A percentile compares a stretch with the other conserved stretches of the same genome.
Evolutionary conservation across 2,113 vertebrate genomes (phyloP).

Genomic region (Gambusia affinis): DNA sequence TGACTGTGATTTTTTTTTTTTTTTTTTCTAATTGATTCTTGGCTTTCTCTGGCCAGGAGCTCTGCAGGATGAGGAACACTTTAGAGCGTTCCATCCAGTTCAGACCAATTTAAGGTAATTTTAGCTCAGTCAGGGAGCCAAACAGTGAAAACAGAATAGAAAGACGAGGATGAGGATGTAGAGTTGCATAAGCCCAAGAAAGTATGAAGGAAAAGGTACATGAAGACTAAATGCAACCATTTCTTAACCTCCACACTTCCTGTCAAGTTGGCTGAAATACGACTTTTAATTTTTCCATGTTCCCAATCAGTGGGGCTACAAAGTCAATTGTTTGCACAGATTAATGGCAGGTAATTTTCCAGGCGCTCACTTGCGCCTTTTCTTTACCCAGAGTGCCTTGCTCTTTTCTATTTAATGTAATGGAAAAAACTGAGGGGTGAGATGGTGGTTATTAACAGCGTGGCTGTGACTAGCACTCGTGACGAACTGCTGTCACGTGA

Average conservation of each 20-base stretch:
- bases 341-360: slow-evolving; percentile 74
- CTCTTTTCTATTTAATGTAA: slow-evolving; percentile 73
- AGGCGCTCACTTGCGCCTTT: slow-evolving; percentile 57
- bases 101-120: slow-evolving; percentile 65
- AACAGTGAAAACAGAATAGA: slow-evolving; percentile 21
- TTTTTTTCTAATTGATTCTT: slow-evolving; percentile 45
- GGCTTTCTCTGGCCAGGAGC: slow-evolving; percentile 34
- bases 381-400: slow-evolving; percentile 77
- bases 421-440: background rate
- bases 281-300: slow-evolving; percentile 73
- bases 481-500: slow-evolving; percentile 15
- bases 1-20: slow-evolving; percentile 55
- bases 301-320: slow-evolving; percentile 65
- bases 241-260: slow-evolving; percentile 48
- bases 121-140: slow-evolving; percentile 43
- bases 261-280: slow-evolving; percentile 67
- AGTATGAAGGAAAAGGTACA: slow-evolving; percentile 54
- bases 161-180: background rate
- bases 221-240: slow-evolving; percentile 44
- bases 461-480: slow-evolving; percentile 17
- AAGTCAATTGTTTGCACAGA: slow-evolving; percentile 80
- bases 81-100: slow-evolving; percentile 56
- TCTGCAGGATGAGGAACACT: slow-evolving; percentile 50
- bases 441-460: slow-evolving; percentile 25
- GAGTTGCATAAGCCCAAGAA: slow-evolving; percentile 15